A percentile compares a stretch with the other conserved stretches of the same genome.
Conservation (phyloP, 1,140 invertebrate species). For the Planococcus citri region DNA sequence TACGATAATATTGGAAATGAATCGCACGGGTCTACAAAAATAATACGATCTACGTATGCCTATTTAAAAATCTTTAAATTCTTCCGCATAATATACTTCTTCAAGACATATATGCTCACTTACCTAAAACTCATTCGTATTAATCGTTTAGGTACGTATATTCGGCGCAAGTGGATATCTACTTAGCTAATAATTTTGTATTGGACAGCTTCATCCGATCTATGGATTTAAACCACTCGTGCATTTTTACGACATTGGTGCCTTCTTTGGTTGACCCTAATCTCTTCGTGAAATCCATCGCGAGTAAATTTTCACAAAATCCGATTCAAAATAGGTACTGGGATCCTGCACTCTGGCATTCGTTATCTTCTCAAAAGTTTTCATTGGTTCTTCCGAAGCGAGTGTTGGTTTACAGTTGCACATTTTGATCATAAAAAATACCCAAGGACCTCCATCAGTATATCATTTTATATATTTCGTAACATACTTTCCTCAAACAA, state of each 20-base stretch:
- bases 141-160: too few species aligned
- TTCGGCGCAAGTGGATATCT: too few species aligned
- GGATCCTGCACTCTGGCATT: slow-evolving; percentile 58
- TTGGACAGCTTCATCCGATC: slow-evolving; percentile 23
- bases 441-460: slow-evolving; percentile 94
- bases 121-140: too few species aligned
- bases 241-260: not conserved
- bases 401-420: slow-evolving; percentile 48
- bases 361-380: slow-evolving; percentile 85
- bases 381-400: slow-evolving; percentile 67
- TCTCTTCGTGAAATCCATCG: slow-evolving; percentile 49
- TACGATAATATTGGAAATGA: too few species aligned
- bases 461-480: too few species aligned
- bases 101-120: too few species aligned
- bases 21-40: too few species aligned
- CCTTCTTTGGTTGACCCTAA: not conserved
- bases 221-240: slow-evolving; percentile 22
- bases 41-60: too few species aligned
- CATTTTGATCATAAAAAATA: slow-evolving; percentile 81
- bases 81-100: too few species aligned
- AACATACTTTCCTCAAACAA: too few species aligned
- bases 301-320: slow-evolving; percentile 77
- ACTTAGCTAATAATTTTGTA: not conserved
- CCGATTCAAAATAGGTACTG: slow-evolving; percentile 60
- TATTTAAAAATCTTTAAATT: too few species aligned